phyloP scores from a whole-genome alignment of 2,113 vertebrate genomes.

The Callorhinus ursinus region DNA sequence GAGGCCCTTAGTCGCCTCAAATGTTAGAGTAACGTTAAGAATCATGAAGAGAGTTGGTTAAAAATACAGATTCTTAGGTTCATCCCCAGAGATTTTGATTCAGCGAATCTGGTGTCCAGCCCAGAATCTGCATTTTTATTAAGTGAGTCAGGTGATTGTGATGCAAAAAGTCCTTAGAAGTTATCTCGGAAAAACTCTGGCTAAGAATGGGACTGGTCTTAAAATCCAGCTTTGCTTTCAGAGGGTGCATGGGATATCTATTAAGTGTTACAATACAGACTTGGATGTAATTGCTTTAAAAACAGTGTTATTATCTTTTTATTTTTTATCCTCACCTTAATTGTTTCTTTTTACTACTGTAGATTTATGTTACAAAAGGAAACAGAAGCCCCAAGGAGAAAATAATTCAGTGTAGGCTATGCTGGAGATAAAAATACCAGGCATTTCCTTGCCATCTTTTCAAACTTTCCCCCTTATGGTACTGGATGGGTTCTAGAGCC shows the following conservation, averaged over 20 bases:
- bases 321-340: constrained; percentile 5
- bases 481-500: background rate
- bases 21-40: background rate
- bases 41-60: background rate
- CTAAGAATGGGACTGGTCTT: background rate
- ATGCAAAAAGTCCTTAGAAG: background rate
- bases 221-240: constrained; percentile 32
- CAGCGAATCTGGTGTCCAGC: background rate
- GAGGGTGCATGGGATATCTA: background rate
- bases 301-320: background rate
- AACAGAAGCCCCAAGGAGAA: background rate
- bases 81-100: background rate
- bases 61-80: background rate
- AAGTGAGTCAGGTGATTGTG: background rate
- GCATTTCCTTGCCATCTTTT: background rate
- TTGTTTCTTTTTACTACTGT: constrained; percentile 1
- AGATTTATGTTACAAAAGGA: background rate
- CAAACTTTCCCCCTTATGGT: background rate
- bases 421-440: background rate
- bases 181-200: background rate
- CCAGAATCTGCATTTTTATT: background rate
- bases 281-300: constrained; percentile 10
- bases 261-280: background rate
- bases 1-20: background rate
- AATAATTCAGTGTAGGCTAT: background rate